Evolutionary conservation across 2,113 vertebrate genomes (phyloP).

Genomic region (Solea senegalensis): DNA sequence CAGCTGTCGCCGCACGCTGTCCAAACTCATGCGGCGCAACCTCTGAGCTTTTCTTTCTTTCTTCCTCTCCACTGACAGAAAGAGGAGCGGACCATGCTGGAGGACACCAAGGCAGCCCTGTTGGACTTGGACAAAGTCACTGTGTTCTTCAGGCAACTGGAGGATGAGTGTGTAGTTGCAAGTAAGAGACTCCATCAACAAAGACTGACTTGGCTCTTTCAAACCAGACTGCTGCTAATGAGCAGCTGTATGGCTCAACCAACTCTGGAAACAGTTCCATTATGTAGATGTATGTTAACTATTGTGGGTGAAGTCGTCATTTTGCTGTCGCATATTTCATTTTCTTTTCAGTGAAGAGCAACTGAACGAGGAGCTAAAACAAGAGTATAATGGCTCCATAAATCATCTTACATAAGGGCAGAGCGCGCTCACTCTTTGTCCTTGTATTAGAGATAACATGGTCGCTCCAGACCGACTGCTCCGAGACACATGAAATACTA

Average conservation of each 20-base stretch:
- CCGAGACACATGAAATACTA: slow-evolving; percentile 4
- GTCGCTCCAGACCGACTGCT: not conserved
- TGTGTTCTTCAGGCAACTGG: slow-evolving; percentile 91
- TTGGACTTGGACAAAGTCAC: slow-evolving; percentile 94
- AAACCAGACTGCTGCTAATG: slow-evolving; percentile 46
- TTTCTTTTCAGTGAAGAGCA: slow-evolving; percentile 25
- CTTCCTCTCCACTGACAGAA: slow-evolving; percentile 77
- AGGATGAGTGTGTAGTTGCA: slow-evolving; percentile 91
- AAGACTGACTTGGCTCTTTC: slow-evolving; percentile 49
- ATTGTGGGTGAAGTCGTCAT: slow-evolving; percentile 36
- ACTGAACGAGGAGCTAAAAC: slow-evolving; percentile 36
- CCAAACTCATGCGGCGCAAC: slow-evolving; percentile 8
- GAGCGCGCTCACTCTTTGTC: not conserved
- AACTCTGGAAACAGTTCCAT: slow-evolving; percentile 55
- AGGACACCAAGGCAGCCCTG: slow-evolving; percentile 92
- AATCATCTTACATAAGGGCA: slow-evolving; percentile 44
- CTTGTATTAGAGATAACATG: slow-evolving; percentile 10
- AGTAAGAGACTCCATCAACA: slow-evolving; percentile 84
- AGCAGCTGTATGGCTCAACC: slow-evolving; percentile 65
- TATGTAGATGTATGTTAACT: slow-evolving; percentile 37
- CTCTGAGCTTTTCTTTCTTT: slow-evolving; percentile 41
- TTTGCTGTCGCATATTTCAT: slow-evolving; percentile 34
- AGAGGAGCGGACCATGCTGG: slow-evolving; percentile 93
- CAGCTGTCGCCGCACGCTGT: slow-evolving; percentile 18
- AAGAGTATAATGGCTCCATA: slow-evolving; percentile 26